Percentiles rank a stretch among this genome's conserved stretches.
phyloP scores from a whole-genome alignment of 2,888 invertebrate species.

The Furcula furcula region DNA sequence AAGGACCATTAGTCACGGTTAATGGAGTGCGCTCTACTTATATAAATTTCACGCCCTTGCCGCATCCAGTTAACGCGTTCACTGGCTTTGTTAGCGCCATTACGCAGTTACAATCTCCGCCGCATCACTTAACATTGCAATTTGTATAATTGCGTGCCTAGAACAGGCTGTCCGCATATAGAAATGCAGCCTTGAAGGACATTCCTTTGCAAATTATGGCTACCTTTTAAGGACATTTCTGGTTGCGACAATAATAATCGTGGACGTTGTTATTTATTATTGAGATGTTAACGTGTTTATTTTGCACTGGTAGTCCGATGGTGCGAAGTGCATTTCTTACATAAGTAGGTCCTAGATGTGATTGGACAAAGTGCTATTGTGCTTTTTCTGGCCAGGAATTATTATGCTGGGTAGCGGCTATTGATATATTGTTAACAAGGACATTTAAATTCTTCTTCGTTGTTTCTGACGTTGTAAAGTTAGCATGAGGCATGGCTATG shows the following conservation, averaged over 20 bases:
- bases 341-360: too few species aligned
- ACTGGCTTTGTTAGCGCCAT: constrained; percentile 6
- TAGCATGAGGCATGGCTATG: too few species aligned
- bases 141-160: constrained; percentile 40
- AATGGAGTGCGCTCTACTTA: constrained; percentile 30
- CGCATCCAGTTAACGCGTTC: constrained; percentile 37
- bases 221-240: constrained; percentile 9
- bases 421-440: too few species aligned
- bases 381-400: too few species aligned
- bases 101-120: constrained; percentile 41
- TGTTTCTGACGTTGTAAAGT: too few species aligned
- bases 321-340: too few species aligned
- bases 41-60: constrained; percentile 38
- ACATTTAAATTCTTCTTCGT: too few species aligned
- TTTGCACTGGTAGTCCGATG: too few species aligned
- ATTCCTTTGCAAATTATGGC: constrained; percentile 29
- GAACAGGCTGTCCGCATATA: constrained; percentile 30
- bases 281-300: too few species aligned
- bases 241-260: constrained; percentile 3
- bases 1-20: constrained; percentile 9
- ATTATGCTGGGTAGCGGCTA: too few species aligned
- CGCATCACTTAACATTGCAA: constrained; percentile 41
- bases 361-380: too few species aligned
- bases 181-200: constrained; percentile 7
- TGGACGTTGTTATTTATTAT: too few species aligned